A percentile compares a stretch with the other conserved stretches of the same genome.
phyloP scores from a whole-genome alignment of 2,888 invertebrate species.

The Temnothorax unifasciatus region DNA sequence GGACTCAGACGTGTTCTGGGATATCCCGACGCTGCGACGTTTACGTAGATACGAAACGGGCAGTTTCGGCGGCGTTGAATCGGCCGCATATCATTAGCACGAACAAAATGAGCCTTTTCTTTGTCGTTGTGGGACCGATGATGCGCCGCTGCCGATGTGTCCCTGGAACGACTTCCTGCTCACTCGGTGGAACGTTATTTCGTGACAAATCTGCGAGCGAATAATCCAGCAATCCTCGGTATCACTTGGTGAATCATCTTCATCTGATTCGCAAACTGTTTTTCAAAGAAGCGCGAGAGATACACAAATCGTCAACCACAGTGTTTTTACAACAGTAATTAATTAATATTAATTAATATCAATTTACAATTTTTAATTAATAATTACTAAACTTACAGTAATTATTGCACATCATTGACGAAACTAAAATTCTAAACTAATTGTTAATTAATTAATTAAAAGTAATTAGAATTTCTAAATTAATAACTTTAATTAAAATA shows the following conservation, averaged over 20 bases:
- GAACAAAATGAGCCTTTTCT: slow-evolving; percentile 16
- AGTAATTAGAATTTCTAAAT: not conserved
- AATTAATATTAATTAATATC: not conserved
- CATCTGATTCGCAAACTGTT: not conserved
- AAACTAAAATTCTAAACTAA: not conserved
- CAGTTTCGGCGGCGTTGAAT: slow-evolving; percentile 52
- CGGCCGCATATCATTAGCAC: slow-evolving; percentile 69
- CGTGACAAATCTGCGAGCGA: not conserved
- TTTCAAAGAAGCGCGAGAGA: not conserved
- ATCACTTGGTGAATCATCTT: not conserved
- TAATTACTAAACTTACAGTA: not conserved
- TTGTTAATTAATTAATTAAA: not conserved
- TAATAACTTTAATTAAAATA: not conserved
- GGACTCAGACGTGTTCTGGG: slow-evolving; percentile 57
- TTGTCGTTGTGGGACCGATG: slow-evolving; percentile 5
- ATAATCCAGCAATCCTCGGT: slow-evolving; percentile 28
- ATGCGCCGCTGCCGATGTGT: slow-evolving; percentile 14
- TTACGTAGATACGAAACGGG: slow-evolving; percentile 65
- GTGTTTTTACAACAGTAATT: not conserved
- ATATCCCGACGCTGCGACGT: slow-evolving; percentile 64
- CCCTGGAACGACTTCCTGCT: slow-evolving; percentile 19
- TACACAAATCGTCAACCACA: not conserved
- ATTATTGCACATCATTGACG: not conserved
- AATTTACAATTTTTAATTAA: not conserved
- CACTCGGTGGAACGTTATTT: not conserved